Evolutionary conservation across 1,140 invertebrate species (phyloP).

Genomic region (Hyles euphorbiae): DNA sequence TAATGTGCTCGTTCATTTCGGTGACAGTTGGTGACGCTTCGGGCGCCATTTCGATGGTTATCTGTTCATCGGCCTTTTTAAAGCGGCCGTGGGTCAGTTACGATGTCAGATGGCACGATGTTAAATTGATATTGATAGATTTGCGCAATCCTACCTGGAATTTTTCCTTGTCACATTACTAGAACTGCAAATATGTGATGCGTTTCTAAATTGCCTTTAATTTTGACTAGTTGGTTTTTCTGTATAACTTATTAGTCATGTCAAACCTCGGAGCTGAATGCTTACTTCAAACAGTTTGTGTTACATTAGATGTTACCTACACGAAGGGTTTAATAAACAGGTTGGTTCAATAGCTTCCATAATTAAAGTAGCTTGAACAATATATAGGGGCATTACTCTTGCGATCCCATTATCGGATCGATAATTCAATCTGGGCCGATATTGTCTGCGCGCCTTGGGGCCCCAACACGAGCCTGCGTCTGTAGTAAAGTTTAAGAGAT

Average conservation of each 20-base stretch:
- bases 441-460: slow-evolving; percentile 36
- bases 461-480: slow-evolving; percentile 20
- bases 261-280: neutral
- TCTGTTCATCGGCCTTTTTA: slow-evolving; percentile 40
- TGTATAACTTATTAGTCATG: neutral
- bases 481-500: slow-evolving; percentile 8
- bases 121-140: neutral
- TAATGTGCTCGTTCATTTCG: slow-evolving; percentile 58
- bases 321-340: slow-evolving; percentile 22
- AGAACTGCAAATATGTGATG: no score
- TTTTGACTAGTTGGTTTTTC: no score
- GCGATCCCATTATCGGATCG: slow-evolving; percentile 49
- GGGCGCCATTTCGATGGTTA: slow-evolving; percentile 67
- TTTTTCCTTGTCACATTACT: no score
- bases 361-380: slow-evolving; percentile 46
- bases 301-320: slow-evolving; percentile 2
- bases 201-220: no score
- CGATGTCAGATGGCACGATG: slow-evolving; percentile 14
- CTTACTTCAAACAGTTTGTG: neutral
- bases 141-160: no score
- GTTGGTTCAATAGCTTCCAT: slow-evolving; percentile 27
- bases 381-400: slow-evolving; percentile 44
- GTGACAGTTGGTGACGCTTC: slow-evolving; percentile 61
- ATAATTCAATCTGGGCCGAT: slow-evolving; percentile 55
- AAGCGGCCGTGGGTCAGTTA: slow-evolving; percentile 23